Conservation (phyloP, 2,888 invertebrate species). For the Digitonthophagus gazella region DNA sequence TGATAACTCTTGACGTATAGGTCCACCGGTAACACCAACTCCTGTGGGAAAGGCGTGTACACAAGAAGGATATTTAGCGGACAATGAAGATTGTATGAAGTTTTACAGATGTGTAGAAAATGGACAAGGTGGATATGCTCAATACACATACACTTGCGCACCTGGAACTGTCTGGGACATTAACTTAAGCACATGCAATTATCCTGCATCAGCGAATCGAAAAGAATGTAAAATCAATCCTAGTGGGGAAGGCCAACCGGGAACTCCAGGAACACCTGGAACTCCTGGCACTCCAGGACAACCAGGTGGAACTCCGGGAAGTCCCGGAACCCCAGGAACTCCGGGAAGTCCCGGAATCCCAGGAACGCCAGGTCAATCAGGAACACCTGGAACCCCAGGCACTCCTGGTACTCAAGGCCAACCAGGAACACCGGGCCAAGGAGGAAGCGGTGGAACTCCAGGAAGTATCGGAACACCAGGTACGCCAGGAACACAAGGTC, state of each 20-base stretch:
- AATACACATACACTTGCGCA: constrained; percentile 70
- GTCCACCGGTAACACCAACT: constrained; percentile 21
- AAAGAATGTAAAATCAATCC: constrained; percentile 56
- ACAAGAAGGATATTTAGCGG: constrained; percentile 68
- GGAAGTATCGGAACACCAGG: constrained; percentile 28
- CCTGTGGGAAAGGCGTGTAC: constrained; percentile 49
- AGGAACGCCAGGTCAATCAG: constrained; percentile 67
- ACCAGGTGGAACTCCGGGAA: constrained; percentile 65
- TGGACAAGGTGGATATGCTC: constrained; percentile 38
- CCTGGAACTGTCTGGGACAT: constrained; percentile 78
- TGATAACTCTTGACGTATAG: too few relatives aligned
- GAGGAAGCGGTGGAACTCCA: not conserved
- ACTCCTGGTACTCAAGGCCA: constrained; percentile 46
- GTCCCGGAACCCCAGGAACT: constrained; percentile 73
- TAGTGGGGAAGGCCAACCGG: too few relatives aligned
- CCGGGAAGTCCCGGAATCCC: constrained; percentile 67
- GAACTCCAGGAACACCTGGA: constrained; percentile 66
- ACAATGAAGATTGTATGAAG: constrained; percentile 67
- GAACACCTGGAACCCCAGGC: constrained; percentile 68
- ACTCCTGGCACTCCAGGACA: constrained; percentile 55
- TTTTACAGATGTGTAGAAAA: constrained; percentile 74
- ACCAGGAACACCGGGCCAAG: constrained; percentile 21
- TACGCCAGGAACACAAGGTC: constrained; percentile 20
- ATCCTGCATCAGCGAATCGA: constrained; percentile 57
- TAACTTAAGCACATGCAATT: constrained; percentile 66